Evolutionary conservation across 2,113 vertebrate genomes (phyloP).

Genomic region (Sprattus sprattus): DNA sequence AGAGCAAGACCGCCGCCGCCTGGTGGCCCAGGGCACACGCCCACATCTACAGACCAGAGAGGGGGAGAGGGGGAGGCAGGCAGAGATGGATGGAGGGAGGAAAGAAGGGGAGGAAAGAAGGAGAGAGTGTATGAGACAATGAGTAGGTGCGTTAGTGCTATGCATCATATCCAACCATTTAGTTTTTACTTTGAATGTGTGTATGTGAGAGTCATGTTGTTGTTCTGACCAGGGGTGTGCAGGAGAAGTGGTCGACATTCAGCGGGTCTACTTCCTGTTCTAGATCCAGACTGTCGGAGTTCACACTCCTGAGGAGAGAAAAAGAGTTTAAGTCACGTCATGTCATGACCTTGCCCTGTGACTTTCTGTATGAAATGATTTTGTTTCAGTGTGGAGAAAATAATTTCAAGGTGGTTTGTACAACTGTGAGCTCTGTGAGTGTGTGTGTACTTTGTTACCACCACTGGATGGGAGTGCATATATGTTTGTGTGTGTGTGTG

Average conservation of each 20-base stretch:
- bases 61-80: not conserved
- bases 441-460: not conserved
- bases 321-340: not conserved
- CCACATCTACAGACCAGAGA: slow-evolving; percentile 79
- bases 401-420: no score
- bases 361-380: not conserved
- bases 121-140: not conserved
- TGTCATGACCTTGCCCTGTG: not conserved
- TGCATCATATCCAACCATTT: not conserved
- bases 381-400: not conserved
- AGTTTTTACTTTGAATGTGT: not conserved
- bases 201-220: not conserved
- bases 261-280: slow-evolving; percentile 91
- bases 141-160: not conserved
- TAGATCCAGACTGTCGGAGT: slow-evolving; percentile 79
- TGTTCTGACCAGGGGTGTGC: slow-evolving; percentile 81
- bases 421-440: not conserved
- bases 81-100: not conserved
- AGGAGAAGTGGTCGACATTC: slow-evolving; percentile 94
- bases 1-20: slow-evolving; percentile 80
- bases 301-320: slow-evolving; percentile 67
- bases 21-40: slow-evolving; percentile 87
- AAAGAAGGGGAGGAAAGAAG: not conserved
- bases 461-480: not conserved
- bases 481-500: not conserved